Percentiles rank a stretch among this genome's conserved stretches.
phyloP scores from a whole-genome alignment of 2,113 vertebrate species.

The Limnothrissa miodon region DNA sequence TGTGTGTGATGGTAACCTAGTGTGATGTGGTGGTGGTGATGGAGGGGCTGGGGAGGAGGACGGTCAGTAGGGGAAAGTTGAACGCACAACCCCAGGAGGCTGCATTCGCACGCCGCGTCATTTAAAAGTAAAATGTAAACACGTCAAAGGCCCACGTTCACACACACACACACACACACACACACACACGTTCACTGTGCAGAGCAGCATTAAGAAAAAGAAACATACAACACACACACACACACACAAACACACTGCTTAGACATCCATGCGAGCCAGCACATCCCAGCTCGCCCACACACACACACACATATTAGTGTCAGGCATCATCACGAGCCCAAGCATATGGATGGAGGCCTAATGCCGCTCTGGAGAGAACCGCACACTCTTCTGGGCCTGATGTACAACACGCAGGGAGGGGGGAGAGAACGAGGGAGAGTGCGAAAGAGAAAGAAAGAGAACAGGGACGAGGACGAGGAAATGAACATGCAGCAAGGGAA shows the following conservation, averaged over 20 bases:
- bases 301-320: background rate
- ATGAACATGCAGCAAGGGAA: background rate
- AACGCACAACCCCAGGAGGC: background rate
- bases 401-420: too few species aligned
- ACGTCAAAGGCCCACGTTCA: background rate
- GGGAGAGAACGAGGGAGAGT: too few species aligned
- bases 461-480: background rate
- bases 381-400: too few species aligned
- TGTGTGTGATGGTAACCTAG: slow-evolving; percentile 10
- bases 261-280: too few species aligned
- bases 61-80: background rate
- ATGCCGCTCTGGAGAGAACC: background rate
- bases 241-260: too few species aligned
- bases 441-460: too few species aligned
- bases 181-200: background rate
- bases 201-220: background rate
- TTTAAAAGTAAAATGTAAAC: background rate
- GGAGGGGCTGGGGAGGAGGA: background rate
- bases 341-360: slow-evolving; percentile 2
- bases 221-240: background rate
- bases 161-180: background rate
- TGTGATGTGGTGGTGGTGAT: background rate
- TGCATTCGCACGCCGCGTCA: background rate
- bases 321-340: background rate
- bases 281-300: background rate